Conservation (phyloP, 2,888 invertebrate species). For the Neoitamus cyanurus region DNA sequence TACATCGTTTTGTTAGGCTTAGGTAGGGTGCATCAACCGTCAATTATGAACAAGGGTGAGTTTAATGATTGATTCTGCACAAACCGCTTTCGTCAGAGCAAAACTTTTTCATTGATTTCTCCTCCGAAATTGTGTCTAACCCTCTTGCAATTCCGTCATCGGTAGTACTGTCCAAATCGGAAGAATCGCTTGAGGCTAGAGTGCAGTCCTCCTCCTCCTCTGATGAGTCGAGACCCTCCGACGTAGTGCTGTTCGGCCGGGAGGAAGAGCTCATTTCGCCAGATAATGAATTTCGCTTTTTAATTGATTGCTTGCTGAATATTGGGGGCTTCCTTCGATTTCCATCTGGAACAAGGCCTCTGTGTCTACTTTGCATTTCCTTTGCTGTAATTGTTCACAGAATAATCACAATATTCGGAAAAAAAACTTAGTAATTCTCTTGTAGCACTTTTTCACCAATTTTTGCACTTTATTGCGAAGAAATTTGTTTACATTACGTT, state of each 20-base stretch:
- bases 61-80: neutral
- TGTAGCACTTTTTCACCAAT: neutral
- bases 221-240: conserved; percentile 46
- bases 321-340: conserved; percentile 53
- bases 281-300: conserved; percentile 50
- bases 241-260: conserved; percentile 53
- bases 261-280: conserved; percentile 50
- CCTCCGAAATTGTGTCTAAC: conserved; percentile 53
- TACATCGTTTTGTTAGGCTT: neutral
- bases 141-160: conserved; percentile 33
- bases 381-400: neutral
- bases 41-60: conserved; percentile 9
- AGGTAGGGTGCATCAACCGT: neutral
- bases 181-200: conserved; percentile 15
- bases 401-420: neutral
- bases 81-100: conserved; percentile 51
- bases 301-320: conserved; percentile 40
- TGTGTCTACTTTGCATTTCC: neutral
- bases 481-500: neutral
- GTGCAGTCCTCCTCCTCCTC: conserved; percentile 28
- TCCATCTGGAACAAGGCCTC: conserved; percentile 50
- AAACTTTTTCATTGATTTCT: conserved; percentile 49
- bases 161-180: conserved; percentile 29
- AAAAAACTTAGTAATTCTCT: neutral
- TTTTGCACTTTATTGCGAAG: neutral